Evolutionary conservation across 2,888 invertebrate genomes (phyloP), one percentile per base, ranked within the genome.

Genomic region (Rhabditoides inermis): DNA sequence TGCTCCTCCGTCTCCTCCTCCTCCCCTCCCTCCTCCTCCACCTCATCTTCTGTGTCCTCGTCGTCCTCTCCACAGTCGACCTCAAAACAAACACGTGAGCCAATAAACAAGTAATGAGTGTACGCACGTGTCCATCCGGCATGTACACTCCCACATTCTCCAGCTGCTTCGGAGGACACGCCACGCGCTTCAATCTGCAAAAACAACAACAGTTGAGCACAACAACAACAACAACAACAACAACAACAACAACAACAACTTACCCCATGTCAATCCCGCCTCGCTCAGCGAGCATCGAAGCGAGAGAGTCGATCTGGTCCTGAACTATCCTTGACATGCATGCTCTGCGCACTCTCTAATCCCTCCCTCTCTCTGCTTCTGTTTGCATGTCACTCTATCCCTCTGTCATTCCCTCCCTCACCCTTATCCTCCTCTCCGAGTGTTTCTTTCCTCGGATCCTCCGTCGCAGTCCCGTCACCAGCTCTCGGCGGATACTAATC

Each of bases 131-230:
- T 0, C 63, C 63, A 36, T 61, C 59, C 1, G 63, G 63, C 22
- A 55, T 51, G 53, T 55, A 58, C 47, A 63, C 58, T 35, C 63
- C 63, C 5, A 45, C 51, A 36, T 55, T 58, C 23, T 55, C 53
- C 49, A 69, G 40, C n/a, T 54, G 51, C 49, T 54, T 62, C 23
- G 69, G 62, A 2, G 68, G 60, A 50, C 64, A 49, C 5, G 63
- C 53, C 22, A 55, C 53, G 20, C 68, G 44, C 55, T 56, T 61
- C 26, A 61, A 45, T 27, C 55, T 57, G 45, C 15, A 51, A 49
- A 15, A 23, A n/a, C 2, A 4, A 30, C 15, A 4, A 25, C 2
- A 20, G 44, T 25, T 20, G 12, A 20, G 12, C 18, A 3, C 4
- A 25, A 44, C 15, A 28, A 6, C 10, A n/a, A 25, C 20, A 15